Percentiles rank a stretch among this genome's conserved stretches.
These are phyloP conservation scores for Kryptolebias marmoratus DNA, from an alignment of 2,113 vertebrate genomes.

Conservation along the genomic window DNA sequence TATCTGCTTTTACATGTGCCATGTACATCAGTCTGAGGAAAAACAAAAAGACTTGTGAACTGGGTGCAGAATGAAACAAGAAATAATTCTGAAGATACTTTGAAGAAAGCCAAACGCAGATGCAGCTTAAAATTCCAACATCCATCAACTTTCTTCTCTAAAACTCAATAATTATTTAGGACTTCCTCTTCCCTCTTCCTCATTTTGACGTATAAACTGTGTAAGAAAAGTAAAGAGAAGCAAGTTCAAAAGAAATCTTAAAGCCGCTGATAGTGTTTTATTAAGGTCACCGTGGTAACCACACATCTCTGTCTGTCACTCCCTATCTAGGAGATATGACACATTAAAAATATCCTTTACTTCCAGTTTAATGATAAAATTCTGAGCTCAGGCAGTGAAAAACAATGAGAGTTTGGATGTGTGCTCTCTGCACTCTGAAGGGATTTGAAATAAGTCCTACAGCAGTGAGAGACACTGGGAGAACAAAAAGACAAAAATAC, in stretches of 20 bases:
- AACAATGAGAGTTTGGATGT: neutral
- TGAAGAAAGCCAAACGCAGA: neutral
- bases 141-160: neutral
- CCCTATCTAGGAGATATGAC: neutral
- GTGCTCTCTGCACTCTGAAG: neutral
- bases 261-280: too few relatives aligned
- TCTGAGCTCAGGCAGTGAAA: neutral
- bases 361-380: neutral
- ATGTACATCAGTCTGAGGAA: constrained; percentile 82
- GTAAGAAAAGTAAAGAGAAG: too few relatives aligned
- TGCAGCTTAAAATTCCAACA: neutral
- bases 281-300: too few relatives aligned
- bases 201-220: too few relatives aligned
- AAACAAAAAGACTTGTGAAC: neutral
- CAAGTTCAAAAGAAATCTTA: too few relatives aligned
- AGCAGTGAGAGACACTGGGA: neutral
- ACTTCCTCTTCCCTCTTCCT: too few relatives aligned
- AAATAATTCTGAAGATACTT: too few relatives aligned
- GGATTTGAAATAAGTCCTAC: neutral
- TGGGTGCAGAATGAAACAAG: neutral
- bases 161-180: too few relatives aligned
- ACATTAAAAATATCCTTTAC: neutral
- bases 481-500: too few relatives aligned
- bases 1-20: constrained; percentile 85
- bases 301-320: too few relatives aligned